Evolutionary conservation across 2,113 vertebrate genomes (phyloP), one percentile per base, ranked within the genome.

Genomic region (Nibea albiflora): DNA sequence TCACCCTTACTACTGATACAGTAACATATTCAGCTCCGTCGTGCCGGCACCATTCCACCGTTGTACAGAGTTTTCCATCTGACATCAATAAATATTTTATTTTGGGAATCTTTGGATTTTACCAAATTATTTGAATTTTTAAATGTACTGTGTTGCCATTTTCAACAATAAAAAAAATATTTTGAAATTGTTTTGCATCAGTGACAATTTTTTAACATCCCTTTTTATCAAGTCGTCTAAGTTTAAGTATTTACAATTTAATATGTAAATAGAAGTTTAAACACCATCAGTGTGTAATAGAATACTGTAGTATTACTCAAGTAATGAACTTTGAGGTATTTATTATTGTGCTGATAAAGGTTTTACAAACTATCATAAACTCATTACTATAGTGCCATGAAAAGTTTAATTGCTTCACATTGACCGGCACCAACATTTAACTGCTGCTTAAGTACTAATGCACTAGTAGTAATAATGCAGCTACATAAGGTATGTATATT

Each of bases 1-100:
- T 76, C 62, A 77, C 12, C 11, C 73, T 78, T 80, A 81, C 78
- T 87, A 81, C 78, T 80, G 78, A 81, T 74, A 56, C 31, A 60
- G 54, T 4, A 31, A 28, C 22, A 54, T 60, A 63, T 57, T 44
- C 60, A 20, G 35, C 50, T 50, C n/a, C 69, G 44, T 80, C 58
- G 60, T 68, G 19, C 12, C 16, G 39, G 44, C 19, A 57, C 54
- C 14, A 81, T 72, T 73, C 26, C 35, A 39, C 63, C 19, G 6
- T 39, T 73, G 14, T 75, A 31, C n/a, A 71, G 17, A 68, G 44
- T 28, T 12, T 81, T 83, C 16, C 47, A 50, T 73, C 46, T 35
- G 16, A 85, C 42, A 57, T 50, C 8, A 44, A 17, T 53, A 87
- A 62, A 44, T 63, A 47, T 60, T 71, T 62, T 54, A 44, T 72